Evolutionary conservation across 1,140 invertebrate genomes (phyloP).

Genomic region (Drosophila elegans): DNA sequence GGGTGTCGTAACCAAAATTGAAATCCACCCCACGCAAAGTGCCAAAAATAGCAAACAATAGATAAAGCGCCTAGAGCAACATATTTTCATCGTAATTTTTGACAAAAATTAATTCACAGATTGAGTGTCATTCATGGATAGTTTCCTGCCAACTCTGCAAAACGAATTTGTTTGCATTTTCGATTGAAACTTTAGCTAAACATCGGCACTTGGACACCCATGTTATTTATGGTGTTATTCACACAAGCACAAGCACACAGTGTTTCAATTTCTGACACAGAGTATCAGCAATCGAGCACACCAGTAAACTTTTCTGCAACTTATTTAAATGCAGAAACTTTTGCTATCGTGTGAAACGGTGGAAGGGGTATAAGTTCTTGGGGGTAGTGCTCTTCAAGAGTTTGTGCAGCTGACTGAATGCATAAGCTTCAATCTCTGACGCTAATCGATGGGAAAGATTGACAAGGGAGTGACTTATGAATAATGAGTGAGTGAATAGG

Average conservation of each 20-base stretch:
- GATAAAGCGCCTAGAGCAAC: conserved; percentile 2
- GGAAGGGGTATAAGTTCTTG: background rate
- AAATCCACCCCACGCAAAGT: conserved; percentile 18
- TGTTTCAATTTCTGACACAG: conserved; percentile 12
- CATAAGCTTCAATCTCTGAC: conserved; percentile 6
- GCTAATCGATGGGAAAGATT: conserved; percentile 41
- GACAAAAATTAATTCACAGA: conserved; percentile 11
- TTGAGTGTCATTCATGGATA: conserved; percentile 6
- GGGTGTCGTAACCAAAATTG: conserved; percentile 31
- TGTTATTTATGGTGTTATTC: conserved; percentile 32
- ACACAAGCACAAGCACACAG: background rate
- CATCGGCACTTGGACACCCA: background rate
- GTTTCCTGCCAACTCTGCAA: conserved; percentile 6
- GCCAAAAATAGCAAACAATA: conserved; percentile 37
- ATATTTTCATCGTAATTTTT: conserved; percentile 6
- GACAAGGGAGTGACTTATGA: conserved; percentile 28
- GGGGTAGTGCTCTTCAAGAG: conserved; percentile 15
- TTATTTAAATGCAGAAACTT: conserved; percentile 74
- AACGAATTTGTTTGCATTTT: conserved; percentile 7
- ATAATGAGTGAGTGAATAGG: conserved; percentile 13
- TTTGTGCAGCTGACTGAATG: conserved; percentile 34
- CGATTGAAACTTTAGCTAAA: conserved; percentile 10
- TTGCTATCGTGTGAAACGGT: background rate
- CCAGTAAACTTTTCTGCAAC: conserved; percentile 64
- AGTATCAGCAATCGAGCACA: conserved; percentile 54